Evolutionary conservation across 2,113 vertebrate species (phyloP).

Genomic region (Peromyscus maniculatus): DNA sequence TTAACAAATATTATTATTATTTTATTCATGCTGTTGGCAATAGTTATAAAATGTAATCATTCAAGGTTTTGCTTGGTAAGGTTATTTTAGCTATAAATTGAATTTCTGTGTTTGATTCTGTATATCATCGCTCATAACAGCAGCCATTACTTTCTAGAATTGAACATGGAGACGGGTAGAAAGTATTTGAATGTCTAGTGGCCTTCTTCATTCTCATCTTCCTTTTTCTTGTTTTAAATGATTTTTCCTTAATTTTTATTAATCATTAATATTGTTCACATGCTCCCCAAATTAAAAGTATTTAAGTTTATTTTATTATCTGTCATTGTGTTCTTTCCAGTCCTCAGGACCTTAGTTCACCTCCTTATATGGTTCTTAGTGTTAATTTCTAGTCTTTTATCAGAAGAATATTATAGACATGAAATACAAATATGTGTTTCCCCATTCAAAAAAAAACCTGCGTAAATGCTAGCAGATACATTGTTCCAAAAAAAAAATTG

Average conservation of each 20-base stretch:
- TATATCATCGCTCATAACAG: background rate
- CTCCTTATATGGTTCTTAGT: background rate
- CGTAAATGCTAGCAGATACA: background rate
- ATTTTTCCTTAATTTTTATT: background rate
- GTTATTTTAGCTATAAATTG: slow-evolving; percentile 28
- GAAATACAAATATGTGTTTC: background rate
- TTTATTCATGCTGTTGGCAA: slow-evolving; percentile 55
- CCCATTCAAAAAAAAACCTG: background rate
- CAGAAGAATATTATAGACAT: background rate
- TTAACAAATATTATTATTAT: slow-evolving; percentile 63
- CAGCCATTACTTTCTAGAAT: background rate
- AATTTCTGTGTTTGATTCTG: background rate
- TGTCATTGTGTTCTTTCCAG: background rate
- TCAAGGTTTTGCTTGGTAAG: slow-evolving; percentile 53
- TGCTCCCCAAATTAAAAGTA: background rate
- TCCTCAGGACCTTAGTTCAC: background rate
- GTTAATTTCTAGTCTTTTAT: slow-evolving; percentile 17
- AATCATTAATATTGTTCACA: slow-evolving; percentile 4
- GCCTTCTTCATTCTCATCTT: background rate
- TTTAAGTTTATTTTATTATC: background rate
- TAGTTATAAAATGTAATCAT: slow-evolving; percentile 51
- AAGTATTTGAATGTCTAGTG: background rate
- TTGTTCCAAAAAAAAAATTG: background rate
- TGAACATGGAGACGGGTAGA: background rate
- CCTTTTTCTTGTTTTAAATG: background rate